phyloP scores from a whole-genome alignment of 1,140 invertebrate species.

The Mizuhopecten yessoensis region DNA sequence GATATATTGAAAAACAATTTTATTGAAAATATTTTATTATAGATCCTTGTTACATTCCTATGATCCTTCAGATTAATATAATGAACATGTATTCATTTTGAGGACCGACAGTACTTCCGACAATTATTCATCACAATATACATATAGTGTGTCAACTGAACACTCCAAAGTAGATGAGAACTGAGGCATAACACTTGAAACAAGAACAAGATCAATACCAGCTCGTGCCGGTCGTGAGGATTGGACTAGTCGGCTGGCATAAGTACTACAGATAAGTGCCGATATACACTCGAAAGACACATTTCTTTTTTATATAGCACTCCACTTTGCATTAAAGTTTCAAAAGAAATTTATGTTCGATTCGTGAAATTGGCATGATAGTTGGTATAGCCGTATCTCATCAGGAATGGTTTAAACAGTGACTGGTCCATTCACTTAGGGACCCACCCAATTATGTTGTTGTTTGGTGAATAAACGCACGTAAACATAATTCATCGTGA shows the following conservation, averaged over 20 bases:
- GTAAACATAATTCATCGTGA: background rate
- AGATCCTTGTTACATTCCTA: too few species aligned
- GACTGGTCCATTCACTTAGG: background rate
- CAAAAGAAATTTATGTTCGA: background rate
- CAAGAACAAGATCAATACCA: background rate
- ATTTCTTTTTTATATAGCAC: too few species aligned
- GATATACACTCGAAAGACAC: too few species aligned
- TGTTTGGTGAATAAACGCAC: background rate
- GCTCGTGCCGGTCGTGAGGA: background rate
- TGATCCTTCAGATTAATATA: too few species aligned
- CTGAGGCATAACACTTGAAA: background rate
- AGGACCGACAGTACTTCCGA: too few species aligned
- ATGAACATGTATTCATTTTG: too few species aligned
- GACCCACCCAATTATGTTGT: background rate
- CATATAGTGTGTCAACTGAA: background rate
- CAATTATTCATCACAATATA: background rate
- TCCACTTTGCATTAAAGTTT: background rate
- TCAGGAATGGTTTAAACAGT: too few species aligned
- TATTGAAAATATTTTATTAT: too few species aligned
- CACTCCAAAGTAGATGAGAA: background rate
- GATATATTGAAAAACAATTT: too few species aligned
- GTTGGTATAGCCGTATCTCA: too few species aligned
- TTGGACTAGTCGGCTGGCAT: background rate
- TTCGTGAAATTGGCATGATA: background rate
- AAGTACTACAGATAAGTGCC: background rate